These are phyloP conservation scores for Stenodera caucasica DNA, from an alignment of 2,888 invertebrate species.

Conservation along the genomic window DNA sequence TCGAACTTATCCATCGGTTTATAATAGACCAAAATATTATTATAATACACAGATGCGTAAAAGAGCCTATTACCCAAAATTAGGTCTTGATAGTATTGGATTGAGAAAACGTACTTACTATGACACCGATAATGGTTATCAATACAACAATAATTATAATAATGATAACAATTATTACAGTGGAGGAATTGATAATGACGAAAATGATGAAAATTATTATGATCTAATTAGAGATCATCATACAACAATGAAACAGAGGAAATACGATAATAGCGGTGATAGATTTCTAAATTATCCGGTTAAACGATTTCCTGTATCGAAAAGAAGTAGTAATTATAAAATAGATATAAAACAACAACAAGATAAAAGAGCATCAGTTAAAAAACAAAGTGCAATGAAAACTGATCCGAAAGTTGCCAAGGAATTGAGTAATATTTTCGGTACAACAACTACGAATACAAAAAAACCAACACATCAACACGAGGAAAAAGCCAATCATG, in stretches of 20 bases:
- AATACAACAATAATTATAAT: conserved; percentile 32
- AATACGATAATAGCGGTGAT: conserved; percentile 24
- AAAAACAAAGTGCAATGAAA: conserved; percentile 51
- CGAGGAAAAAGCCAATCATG: conserved; percentile 25
- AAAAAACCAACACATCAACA: conserved; percentile 24
- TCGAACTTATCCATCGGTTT: conserved; percentile 55
- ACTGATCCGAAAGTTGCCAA: conserved; percentile 72
- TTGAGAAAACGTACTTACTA: conserved; percentile 45
- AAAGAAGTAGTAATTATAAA: conserved; percentile 59
- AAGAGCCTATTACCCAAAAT: conserved; percentile 36
- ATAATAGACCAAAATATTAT: conserved; percentile 44
- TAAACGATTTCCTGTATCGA: conserved; percentile 69
- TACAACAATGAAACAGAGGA: conserved; percentile 31
- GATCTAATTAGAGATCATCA: conserved; percentile 33
- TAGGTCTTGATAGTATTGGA: conserved; percentile 48
- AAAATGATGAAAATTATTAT: conserved; percentile 25
- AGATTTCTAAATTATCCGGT: conserved; percentile 29
- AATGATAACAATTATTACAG: conserved; percentile 33
- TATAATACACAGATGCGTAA: conserved; percentile 38
- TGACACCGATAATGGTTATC: conserved; percentile 32
- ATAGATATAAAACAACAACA: conserved; percentile 35
- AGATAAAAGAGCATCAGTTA: conserved; percentile 44
- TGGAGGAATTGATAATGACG: conserved; percentile 34
- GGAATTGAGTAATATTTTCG: conserved; percentile 71
- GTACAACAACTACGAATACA: conserved; percentile 42